Evolutionary conservation across 2,888 invertebrate genomes (phyloP).

Genomic region (Eupithecia exiguata): DNA sequence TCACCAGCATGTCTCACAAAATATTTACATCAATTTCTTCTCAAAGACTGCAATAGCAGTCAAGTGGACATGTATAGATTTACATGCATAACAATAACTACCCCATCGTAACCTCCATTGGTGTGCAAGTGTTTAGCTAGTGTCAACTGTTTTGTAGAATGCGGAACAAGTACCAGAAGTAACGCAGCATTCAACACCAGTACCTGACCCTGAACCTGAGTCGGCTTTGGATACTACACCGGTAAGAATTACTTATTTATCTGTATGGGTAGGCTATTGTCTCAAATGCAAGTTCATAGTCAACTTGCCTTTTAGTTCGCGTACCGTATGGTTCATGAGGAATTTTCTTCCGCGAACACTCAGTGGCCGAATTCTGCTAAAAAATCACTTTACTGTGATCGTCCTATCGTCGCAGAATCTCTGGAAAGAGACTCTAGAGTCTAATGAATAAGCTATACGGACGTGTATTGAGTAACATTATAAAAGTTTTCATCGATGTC

Average conservation of each 20-base stretch:
- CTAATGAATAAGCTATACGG: no score
- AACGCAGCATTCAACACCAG: conserved; percentile 26
- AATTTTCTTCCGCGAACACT: no score
- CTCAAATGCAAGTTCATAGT: not conserved
- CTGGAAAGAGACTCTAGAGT: no score
- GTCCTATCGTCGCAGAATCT: no score
- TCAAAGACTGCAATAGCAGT: not conserved
- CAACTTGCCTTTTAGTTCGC: not conserved
- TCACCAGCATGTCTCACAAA: not conserved
- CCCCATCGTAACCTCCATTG: not conserved
- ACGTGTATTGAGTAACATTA: no score
- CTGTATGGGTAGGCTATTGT: not conserved
- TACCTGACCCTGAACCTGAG: conserved; percentile 27
- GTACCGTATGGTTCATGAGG: no score
- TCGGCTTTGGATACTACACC: conserved; percentile 43
- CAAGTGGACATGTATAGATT: not conserved
- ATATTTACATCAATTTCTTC: not conserved
- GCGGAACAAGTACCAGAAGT: conserved; percentile 55
- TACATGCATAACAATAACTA: not conserved
- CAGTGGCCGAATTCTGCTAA: no score
- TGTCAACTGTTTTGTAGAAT: conserved; percentile 52
- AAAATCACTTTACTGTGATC: no score
- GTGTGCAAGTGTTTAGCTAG: conserved; percentile 25
- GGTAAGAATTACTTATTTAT: conserved; percentile 42
- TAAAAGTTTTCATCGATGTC: no score